Evolutionary conservation across 2,797 vertebrate genomes (phyloP).

Genomic region (Rhodeus uyekii): DNA sequence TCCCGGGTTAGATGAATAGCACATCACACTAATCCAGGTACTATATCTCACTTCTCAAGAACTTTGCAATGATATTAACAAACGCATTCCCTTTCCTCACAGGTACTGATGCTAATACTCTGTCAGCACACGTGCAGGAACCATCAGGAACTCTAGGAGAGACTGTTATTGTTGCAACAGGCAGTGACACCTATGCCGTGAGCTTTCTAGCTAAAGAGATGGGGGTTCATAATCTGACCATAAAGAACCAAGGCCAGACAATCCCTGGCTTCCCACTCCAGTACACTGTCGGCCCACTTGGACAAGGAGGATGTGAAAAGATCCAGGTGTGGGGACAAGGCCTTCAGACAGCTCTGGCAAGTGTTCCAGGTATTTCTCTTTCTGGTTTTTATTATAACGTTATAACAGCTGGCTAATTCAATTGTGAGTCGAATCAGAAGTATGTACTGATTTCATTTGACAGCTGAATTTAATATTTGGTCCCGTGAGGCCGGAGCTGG

Average conservation of each 20-base stretch:
- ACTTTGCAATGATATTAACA: not conserved
- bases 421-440: not conserved
- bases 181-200: conserved; percentile 70
- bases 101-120: conserved; percentile 55
- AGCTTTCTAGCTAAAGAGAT: conserved; percentile 77
- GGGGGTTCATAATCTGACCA: conserved; percentile 76
- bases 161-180: conserved; percentile 72
- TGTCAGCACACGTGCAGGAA: conserved; percentile 77
- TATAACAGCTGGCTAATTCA: not conserved
- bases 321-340: conserved; percentile 77
- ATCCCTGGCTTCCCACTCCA: conserved; percentile 68
- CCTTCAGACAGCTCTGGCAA: conserved; percentile 74
- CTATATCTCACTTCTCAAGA: not conserved
- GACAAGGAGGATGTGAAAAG: conserved; percentile 78
- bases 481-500: conserved; percentile 79
- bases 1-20: conserved; percentile 68
- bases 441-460: not conserved
- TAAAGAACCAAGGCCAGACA: conserved; percentile 76
- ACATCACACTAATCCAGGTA: conserved; percentile 1
- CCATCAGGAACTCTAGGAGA: conserved; percentile 74
- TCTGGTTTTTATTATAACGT: not conserved
- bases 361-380: conserved; percentile 70
- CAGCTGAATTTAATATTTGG: conserved; percentile 83
- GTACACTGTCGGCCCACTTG: conserved; percentile 79
- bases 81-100: not conserved